Evolutionary conservation across 2,888 invertebrate species (phyloP).

Genomic region (Amblyteles armatorius): DNA sequence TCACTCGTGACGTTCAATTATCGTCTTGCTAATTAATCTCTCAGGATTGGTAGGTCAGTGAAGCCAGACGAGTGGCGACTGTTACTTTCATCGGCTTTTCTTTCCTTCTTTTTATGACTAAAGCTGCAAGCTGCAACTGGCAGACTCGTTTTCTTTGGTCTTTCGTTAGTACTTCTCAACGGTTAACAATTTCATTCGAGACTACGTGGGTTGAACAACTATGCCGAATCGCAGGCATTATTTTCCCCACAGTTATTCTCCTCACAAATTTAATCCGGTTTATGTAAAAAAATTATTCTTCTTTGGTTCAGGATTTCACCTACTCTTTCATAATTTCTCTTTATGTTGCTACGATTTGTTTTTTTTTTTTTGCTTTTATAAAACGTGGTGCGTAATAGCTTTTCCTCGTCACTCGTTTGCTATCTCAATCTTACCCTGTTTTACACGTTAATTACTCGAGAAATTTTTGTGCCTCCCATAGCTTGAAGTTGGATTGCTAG

Average conservation of each 20-base stretch:
- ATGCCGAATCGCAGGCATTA: background rate
- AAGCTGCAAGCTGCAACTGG: background rate
- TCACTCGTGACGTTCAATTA: conserved; percentile 41
- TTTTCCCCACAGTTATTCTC: background rate
- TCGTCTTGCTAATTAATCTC: conserved; percentile 28
- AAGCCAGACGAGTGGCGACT: conserved; percentile 4
- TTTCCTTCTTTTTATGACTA: background rate
- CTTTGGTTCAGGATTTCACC: background rate
- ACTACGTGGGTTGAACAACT: background rate
- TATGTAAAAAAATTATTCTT: too few relatives aligned
- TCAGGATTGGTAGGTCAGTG: background rate
- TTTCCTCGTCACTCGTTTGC: background rate
- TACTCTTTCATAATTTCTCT: background rate
- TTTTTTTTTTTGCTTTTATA: background rate
- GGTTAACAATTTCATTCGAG: conserved; percentile 14
- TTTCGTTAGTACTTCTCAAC: background rate
- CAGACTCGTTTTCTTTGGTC: conserved; percentile 29
- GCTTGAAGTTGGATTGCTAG: conserved; percentile 24
- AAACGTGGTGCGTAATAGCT: background rate
- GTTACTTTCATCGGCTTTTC: conserved; percentile 7
- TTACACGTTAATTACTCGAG: conserved; percentile 17
- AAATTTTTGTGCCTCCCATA: background rate
- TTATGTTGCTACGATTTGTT: background rate
- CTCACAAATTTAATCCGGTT: background rate
- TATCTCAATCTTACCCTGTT: background rate